Base-by-base conservation (phyloP, 1,140 invertebrate genomes). In the Apis florea region DNA sequence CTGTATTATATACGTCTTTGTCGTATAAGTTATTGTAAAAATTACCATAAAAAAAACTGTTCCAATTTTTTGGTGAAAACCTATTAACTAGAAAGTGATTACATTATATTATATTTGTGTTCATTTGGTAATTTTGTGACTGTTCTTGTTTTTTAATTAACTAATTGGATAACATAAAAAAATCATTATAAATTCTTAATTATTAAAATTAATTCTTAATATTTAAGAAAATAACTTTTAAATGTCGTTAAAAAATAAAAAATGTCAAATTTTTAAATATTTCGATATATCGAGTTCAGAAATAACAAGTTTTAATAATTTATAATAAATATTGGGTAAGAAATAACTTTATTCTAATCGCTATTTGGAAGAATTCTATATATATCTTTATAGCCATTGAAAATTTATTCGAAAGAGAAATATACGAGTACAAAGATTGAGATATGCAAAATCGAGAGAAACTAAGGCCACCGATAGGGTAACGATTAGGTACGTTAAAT, bases 381-480 rank as follows among this genome's bases (percentile, higher is more conserved):
- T 63, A 49, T 75, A 75, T n/a, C 21, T 67, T 80, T 74, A 81
- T 81, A 75, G 79, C 72, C 79, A 68, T 74, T 1, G 72, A 81
- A 81, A 81, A 49, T 81, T 59, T 58, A 81, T 81, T 56, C 63
- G 47, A 58, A 26, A 66, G 47, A 58, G 61, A 56, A 58, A 58
- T 68, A 40, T 81, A 75, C 21, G 40, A 66, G 64, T 81, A 81
- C 72, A 81, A 81, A 82, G 73, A 63, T 24, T 12, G 58, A 69
- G 80, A 77, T 82, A 82, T 77, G 66, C 73, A 70, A 76, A 82
- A 77, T 70, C 13, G 73, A 77, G 66, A 56, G n/a, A 76, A 82
- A 82, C 80, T 82, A 82, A 82, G 80, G 80, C 80, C 80, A 82
- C 80, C 74, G 56, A 77, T 76, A 82, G 66, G 73, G 54, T 82